Base-by-base conservation (phyloP, 30 jellyfish, hydroid and myxozoan genomes). In the Sanderia malayensis region DNA sequence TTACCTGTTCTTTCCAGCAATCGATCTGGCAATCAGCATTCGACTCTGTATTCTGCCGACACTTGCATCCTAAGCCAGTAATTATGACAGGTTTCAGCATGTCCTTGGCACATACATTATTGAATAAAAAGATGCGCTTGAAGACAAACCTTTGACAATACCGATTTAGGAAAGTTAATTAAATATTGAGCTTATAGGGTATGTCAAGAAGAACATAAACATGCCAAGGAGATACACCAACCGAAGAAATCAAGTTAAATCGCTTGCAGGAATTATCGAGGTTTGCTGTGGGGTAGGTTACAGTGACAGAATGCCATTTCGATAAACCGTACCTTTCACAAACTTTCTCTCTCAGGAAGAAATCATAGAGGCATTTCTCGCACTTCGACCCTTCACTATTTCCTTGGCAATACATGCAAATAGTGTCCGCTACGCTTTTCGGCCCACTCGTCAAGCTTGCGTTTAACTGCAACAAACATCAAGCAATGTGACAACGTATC, bases 41-140 rank as follows among this genome's bases (percentile, higher is more conserved):
- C n/a, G n/a, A n/a, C 53, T 41, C 71, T 34, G 98, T 91, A 82
- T 91, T 91, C 6, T 84, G 96, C 47, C 32, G 55, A 53, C 98
- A 91, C 6, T 47, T 55, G 74, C 98, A 91, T 1, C 85, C 96
- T 4, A 0, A 74, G 0, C 98, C 98, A 31, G 94, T 89, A 7
- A 60, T 47, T 73, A 63, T 84, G 52, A 59, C 98, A 91, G 8
- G 52, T 52, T 2, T n/a, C 29, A 0, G 85, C 83, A 84, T 91
- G 98, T 0, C 96, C 96, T 71, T 91, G 83, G 73, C 98, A 91
- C 49, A 46, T 25, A 65, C 98, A 91, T 24, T n/a, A n/a, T n/a
- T n/a, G n/a, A n/a, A n/a, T n/a, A n/a, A n/a, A n/a, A n/a, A n/a
- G n/a, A n/a, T n/a, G n/a, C n/a, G n/a, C n/a, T n/a, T n/a, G n/a